Percentiles rank a stretch among this genome's conserved stretches.
Evolutionary conservation across 2,888 invertebrate species (phyloP).

Genomic region (Nowickia ferox): DNA sequence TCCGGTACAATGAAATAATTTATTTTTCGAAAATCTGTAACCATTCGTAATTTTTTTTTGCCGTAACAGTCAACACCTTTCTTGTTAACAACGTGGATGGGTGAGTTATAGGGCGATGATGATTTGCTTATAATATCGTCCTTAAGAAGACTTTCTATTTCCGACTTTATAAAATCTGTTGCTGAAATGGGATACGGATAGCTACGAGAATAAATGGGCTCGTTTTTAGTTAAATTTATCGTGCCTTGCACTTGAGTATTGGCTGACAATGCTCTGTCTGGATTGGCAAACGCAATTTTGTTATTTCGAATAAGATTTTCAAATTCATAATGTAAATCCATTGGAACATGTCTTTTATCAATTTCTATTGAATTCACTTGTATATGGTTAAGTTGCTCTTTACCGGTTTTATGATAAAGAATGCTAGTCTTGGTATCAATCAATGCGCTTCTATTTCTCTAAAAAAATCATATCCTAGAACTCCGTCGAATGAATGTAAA

Average conservation of each 20-base stretch:
- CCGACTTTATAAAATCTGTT: slow-evolving; percentile 41
- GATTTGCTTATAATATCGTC: slow-evolving; percentile 57
- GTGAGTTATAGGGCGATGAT: slow-evolving; percentile 54
- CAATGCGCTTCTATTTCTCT: slow-evolving; percentile 26
- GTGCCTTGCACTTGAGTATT: slow-evolving; percentile 56
- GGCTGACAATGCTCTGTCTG: slow-evolving; percentile 45
- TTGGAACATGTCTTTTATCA: slow-evolving; percentile 1
- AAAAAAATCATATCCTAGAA: slow-evolving; percentile 33
- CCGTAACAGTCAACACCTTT: slow-evolving; percentile 60
- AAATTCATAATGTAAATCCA: not conserved
- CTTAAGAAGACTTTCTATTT: too few species aligned
- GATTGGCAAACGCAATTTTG: slow-evolving; percentile 19
- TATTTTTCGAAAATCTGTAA: not conserved
- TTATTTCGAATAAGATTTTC: slow-evolving; percentile 11
- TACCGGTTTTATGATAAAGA: slow-evolving; percentile 25
- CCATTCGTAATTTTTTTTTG: slow-evolving; percentile 43
- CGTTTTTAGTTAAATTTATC: slow-evolving; percentile 40
- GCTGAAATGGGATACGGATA: slow-evolving; percentile 58
- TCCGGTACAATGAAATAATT: too few species aligned
- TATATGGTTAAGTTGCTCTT: slow-evolving; percentile 21
- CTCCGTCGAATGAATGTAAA: slow-evolving; percentile 29
- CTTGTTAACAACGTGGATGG: slow-evolving; percentile 60
- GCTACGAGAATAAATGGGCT: slow-evolving; percentile 57
- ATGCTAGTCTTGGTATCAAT: slow-evolving; percentile 21
- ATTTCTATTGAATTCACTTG: slow-evolving; percentile 30